A percentile compares a stretch with the other conserved stretches of the same genome.
Conservation (phyloP, 2,797 vertebrate species). For the Melanotaenia nigrans region DNA sequence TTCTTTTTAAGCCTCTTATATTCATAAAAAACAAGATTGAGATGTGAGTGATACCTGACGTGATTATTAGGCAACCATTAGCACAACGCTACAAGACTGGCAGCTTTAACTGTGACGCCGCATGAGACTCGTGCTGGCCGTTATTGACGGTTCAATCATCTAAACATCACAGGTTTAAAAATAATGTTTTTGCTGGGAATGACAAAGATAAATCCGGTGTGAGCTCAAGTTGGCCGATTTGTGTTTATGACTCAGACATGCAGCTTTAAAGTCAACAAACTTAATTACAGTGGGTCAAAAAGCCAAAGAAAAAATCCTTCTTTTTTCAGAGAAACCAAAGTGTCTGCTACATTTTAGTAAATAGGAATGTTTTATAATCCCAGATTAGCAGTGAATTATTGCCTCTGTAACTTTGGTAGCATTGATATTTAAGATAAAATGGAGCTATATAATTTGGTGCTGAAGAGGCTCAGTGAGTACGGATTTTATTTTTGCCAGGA, state of each 20-base stretch:
- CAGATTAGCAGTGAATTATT: background rate
- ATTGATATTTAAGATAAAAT: background rate
- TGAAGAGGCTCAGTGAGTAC: background rate
- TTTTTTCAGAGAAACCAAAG: conserved; percentile 1
- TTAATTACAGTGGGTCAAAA: background rate
- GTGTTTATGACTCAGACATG: background rate
- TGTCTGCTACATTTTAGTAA: background rate
- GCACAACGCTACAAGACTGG: background rate
- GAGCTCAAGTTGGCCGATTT: background rate
- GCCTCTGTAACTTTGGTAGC: background rate
- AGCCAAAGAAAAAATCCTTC: background rate
- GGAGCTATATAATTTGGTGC: background rate
- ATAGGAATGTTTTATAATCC: background rate
- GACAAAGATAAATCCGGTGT: background rate
- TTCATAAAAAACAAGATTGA: background rate
- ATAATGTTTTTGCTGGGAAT: background rate
- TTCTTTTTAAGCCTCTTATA: background rate
- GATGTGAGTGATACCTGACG: background rate
- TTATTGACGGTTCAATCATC: background rate
- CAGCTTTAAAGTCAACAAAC: background rate
- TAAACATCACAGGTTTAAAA: background rate
- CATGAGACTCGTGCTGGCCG: background rate
- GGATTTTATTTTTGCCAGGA: background rate
- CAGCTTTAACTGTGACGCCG: background rate
- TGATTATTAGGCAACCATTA: background rate